Evolutionary conservation across 2,113 vertebrate genomes (phyloP), one percentile per base, ranked within the genome.

Genomic region (Thalassoma bifasciatum): DNA sequence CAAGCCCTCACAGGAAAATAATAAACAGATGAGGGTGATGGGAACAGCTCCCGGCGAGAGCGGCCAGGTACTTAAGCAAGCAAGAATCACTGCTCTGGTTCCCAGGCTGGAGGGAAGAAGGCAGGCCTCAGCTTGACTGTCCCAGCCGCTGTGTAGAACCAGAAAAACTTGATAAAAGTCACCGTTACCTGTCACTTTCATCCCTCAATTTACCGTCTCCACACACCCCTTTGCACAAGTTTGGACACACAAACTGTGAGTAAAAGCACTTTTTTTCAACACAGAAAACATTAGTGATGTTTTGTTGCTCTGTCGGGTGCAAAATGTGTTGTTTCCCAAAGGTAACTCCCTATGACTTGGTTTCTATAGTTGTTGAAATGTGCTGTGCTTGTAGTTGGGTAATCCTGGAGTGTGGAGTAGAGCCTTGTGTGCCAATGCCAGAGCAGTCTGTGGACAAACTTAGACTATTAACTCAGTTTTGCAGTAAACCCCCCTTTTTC

Each of bases 1-100:
- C 93, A 94, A 91, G 93, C 83, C 89, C 88, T 85, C 82, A 86
- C 93, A 92, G 79, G 92, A 91, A 93, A 94, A 94, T 91, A 93
- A 93, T 92, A 94, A 94, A 94, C 93, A 92, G 90, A 94, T 93
- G 90, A 93, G 90, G 75, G 64, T 87, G 87, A 92, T 93, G 93
- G 91, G 92, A 93, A 94, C 78, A 14, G 80, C 80, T 92, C 82
- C 78, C 77, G 75, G 88, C 46, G 38, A 86, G 70, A 88, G 82
- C 84, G 78, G 86, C 78, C 82, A 90, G 74, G 83, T 84, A 86
- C 85, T 89, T 85, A 87, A 59, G 87, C 77, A 83, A 87, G 82
- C 76, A 75, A 57, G 71, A 81, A 79, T 81, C 77, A 26, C 57
- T 68, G 69, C 79, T 66, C 85, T 63, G 89, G 92, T 94, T 94